Evolutionary conservation across 2,113 vertebrate genomes (phyloP).

Genomic region (Melanocharis versteri): DNA sequence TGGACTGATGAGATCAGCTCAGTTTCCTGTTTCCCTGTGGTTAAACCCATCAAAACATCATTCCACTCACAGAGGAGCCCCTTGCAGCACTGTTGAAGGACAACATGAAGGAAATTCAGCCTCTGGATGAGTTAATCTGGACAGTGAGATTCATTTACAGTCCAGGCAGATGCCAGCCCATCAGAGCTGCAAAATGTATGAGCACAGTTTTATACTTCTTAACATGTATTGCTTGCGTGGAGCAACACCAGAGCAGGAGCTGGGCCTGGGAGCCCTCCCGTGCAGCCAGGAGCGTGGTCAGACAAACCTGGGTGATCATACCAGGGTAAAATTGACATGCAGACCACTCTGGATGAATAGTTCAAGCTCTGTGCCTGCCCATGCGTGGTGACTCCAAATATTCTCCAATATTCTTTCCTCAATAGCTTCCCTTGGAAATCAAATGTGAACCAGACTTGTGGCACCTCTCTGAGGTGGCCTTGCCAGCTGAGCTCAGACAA

Average conservation of each 20-base stretch:
- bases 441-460: neutral
- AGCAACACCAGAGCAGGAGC: neutral
- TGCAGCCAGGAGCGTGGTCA: neutral
- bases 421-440: neutral
- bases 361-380: neutral
- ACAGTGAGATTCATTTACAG: neutral
- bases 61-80: neutral
- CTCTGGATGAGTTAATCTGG: neutral
- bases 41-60: neutral
- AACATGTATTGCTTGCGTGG: fast-evolving
- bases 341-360: neutral
- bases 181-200: neutral
- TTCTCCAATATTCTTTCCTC: neutral
- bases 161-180: neutral
- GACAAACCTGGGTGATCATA: neutral
- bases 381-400: fast-evolving
- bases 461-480: neutral
- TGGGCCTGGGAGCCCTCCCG: neutral
- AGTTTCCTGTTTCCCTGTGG: neutral
- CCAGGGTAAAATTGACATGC: neutral
- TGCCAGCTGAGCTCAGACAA: neutral
- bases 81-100: neutral
- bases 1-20: neutral
- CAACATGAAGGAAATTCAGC: neutral
- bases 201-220: neutral